These are phyloP conservation scores for Nemurella pictetii DNA, from an alignment of 2,888 invertebrate species.

Conservation along the genomic window DNA sequence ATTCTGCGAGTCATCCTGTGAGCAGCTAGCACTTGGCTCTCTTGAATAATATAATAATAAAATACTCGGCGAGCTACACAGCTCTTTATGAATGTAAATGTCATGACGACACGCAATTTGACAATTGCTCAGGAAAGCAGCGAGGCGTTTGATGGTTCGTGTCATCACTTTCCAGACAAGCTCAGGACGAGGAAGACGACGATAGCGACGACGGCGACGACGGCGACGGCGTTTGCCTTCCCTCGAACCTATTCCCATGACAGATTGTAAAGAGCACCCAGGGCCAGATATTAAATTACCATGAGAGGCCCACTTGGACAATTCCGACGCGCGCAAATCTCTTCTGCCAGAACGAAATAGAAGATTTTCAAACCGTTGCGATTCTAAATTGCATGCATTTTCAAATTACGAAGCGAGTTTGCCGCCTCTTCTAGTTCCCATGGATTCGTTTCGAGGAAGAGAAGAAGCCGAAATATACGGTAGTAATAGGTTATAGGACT, in stretches of 20 bases:
- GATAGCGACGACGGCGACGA: background rate
- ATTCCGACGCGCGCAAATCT: background rate
- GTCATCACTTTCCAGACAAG: background rate
- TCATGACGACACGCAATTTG: background rate
- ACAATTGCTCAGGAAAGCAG: background rate
- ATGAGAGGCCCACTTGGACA: slow-evolving; percentile 2
- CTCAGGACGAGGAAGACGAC: background rate
- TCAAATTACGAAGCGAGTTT: background rate
- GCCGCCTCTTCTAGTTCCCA: background rate
- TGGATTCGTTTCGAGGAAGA: background rate
- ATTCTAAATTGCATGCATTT: background rate
- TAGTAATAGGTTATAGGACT: background rate
- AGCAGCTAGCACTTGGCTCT: background rate
- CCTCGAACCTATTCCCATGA: slow-evolving; percentile 11
- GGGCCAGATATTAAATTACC: slow-evolving; percentile 8
- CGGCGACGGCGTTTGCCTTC: background rate
- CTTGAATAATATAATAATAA: background rate
- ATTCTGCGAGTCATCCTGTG: background rate
- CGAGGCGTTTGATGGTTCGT: background rate
- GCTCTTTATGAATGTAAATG: background rate
- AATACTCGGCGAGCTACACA: background rate
- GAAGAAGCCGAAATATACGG: background rate
- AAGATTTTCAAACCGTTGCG: background rate
- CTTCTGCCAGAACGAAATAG: background rate
- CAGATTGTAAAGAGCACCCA: slow-evolving; percentile 8